Conservation (phyloP, 2,113 vertebrate genomes). For the Varanus komodoensis region DNA sequence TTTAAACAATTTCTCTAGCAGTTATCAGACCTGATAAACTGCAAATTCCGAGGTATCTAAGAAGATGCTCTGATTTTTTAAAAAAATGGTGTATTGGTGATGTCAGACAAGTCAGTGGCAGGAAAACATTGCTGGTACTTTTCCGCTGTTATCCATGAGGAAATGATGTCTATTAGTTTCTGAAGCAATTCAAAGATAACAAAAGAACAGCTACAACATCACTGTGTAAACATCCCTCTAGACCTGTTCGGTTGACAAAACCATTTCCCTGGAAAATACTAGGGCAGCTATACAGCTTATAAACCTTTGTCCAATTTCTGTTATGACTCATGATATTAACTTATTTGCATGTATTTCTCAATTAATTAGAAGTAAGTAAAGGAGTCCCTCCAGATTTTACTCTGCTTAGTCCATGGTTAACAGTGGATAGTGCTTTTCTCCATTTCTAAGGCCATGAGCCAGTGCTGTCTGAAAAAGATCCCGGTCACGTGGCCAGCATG, state of each 20-base stretch:
- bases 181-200: slow-evolving; percentile 39
- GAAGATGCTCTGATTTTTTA: slow-evolving; percentile 38
- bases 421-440: too few relatives aligned
- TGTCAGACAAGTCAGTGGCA: slow-evolving; percentile 45
- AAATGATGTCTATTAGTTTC: slow-evolving; percentile 44
- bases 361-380: neutral
- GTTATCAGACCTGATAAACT: slow-evolving; percentile 62
- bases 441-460: too few relatives aligned
- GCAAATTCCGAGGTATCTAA: slow-evolving; percentile 41
- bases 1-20: slow-evolving; percentile 60
- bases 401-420: too few relatives aligned
- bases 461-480: too few relatives aligned
- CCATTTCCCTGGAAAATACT: slow-evolving; percentile 1
- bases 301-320: slow-evolving; percentile 28
- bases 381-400: too few relatives aligned
- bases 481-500: too few relatives aligned
- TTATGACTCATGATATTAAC: slow-evolving; percentile 22
- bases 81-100: slow-evolving; percentile 40
- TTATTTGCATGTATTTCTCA: neutral
- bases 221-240: neutral
- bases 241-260: too few relatives aligned
- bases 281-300: slow-evolving; percentile 9
- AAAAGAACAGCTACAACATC: neutral
- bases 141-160: slow-evolving; percentile 45
- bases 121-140: slow-evolving; percentile 49